A percentile compares a stretch with the other conserved stretches of the same genome.
Conservation (phyloP, 2,113 vertebrate genomes). For the Brevimyrus niger region DNA sequence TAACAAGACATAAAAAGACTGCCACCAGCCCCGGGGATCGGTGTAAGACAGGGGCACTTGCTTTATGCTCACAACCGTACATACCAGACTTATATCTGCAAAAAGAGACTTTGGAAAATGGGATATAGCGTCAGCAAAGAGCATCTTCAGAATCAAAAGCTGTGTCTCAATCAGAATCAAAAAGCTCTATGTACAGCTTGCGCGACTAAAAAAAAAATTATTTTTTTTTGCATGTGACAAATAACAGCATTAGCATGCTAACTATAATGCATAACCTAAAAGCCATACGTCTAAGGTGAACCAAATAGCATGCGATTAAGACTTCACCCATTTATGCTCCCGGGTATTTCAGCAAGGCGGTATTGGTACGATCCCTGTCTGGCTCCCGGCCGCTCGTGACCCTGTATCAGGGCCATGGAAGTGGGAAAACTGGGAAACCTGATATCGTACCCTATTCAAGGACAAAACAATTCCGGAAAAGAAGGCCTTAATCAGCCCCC, state of each 20-base stretch:
- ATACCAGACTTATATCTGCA: background rate
- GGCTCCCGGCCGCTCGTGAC: background rate
- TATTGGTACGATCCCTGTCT: background rate
- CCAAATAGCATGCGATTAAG: background rate
- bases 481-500: background rate
- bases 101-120: background rate
- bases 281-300: background rate
- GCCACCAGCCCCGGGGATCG: background rate
- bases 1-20: background rate
- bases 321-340: background rate
- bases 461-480: background rate
- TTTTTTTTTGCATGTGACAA: background rate
- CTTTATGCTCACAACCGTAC: background rate
- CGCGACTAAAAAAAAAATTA: background rate
- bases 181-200: background rate
- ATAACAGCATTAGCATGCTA: background rate
- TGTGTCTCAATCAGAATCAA: background rate
- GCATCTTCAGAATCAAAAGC: background rate
- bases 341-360: background rate
- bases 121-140: background rate
- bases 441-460: background rate
- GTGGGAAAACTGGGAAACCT: background rate
- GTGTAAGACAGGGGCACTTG: background rate
- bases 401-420: background rate
- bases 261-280: background rate